These are phyloP conservation scores for Sebastiscus tertius DNA, from an alignment of 2,797 vertebrate genomes.

Conservation along the genomic window DNA sequence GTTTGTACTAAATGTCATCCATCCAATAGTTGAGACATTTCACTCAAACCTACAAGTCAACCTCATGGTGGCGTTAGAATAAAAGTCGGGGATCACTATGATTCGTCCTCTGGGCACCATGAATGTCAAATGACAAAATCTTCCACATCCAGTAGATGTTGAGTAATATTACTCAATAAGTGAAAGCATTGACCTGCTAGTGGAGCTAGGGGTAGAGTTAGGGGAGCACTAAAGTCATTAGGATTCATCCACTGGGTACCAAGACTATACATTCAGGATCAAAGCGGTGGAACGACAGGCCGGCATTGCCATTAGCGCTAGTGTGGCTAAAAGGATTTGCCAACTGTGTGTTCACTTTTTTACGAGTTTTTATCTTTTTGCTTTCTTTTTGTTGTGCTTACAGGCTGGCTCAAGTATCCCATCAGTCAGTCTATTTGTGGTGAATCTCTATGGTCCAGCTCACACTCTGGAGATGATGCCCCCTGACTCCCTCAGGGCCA, in stretches of 20 bases:
- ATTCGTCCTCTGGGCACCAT: background rate
- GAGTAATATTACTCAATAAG: background rate
- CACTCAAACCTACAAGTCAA: background rate
- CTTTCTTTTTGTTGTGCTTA: conserved; percentile 19
- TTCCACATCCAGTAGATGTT: background rate
- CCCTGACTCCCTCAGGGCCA: conserved; percentile 82
- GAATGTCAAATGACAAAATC: background rate
- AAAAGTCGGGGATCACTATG: background rate
- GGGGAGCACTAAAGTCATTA: background rate
- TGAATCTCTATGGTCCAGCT: conserved; percentile 86
- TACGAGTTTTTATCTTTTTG: background rate
- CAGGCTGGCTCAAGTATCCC: conserved; percentile 87
- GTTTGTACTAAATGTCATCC: background rate
- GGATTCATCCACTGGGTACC: background rate
- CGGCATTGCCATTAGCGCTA: background rate
- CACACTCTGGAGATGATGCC: conserved; percentile 86
- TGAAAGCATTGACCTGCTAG: background rate
- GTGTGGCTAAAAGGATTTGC: background rate
- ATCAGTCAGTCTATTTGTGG: conserved; percentile 85
- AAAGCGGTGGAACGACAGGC: background rate
- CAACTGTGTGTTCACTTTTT: background rate
- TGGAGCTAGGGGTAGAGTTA: background rate
- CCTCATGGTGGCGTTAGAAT: background rate
- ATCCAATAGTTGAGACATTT: background rate
- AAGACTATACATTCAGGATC: background rate